Base-by-base conservation (phyloP, 2,797 vertebrate genomes). In the Nothura maculosa region DNA sequence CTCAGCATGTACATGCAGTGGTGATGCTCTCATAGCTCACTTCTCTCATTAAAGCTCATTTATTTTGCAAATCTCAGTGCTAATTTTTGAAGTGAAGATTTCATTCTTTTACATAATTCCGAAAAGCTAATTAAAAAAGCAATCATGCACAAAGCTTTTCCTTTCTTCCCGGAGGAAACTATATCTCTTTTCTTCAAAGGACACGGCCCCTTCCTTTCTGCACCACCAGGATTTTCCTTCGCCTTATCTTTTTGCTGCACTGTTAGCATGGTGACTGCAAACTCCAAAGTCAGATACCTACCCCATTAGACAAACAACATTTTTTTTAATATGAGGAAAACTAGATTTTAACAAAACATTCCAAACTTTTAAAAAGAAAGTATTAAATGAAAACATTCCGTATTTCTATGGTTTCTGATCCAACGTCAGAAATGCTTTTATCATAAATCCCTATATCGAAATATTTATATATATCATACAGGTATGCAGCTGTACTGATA, bases 101-200 rank as follows among this genome's bases (percentile, higher is more conserved):
- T 89, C 66, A 55, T 43, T 92, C 78, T 94, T 90, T 87, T 25
- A 91, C 85, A 77, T 84, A 92, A 88, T 91, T 91, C 48, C 82
- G 64, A 95, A 78, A 92, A 85, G 54, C 90, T 95, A 91, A 96
- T 94, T 96, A 96, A 90, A 96, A 95, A 94, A 84, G 84, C 88
- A 94, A 75, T 92, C 90, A 92, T 60, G 89, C 73, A 45, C 48
- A 83, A 90, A 67, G 66, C 47, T 85, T 94, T 88, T 63, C 63
- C 64, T 94, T 94, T 90, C 62, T 45, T 90, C 92, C 93, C 90
- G 24, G 50, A 96, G 92, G 93, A 93, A 94, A 60, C 60, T 5
- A 1, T 22, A 27, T 48, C 68, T 81, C 81, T 64, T 77, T 74
- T 69, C 91, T 93, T 94, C 93, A 95, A 94, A 95, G 87, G 87